A percentile compares a stretch with the other conserved stretches of the same genome.
phyloP scores from a whole-genome alignment of 2,888 invertebrate genomes.

The Ennomos erosarius region DNA sequence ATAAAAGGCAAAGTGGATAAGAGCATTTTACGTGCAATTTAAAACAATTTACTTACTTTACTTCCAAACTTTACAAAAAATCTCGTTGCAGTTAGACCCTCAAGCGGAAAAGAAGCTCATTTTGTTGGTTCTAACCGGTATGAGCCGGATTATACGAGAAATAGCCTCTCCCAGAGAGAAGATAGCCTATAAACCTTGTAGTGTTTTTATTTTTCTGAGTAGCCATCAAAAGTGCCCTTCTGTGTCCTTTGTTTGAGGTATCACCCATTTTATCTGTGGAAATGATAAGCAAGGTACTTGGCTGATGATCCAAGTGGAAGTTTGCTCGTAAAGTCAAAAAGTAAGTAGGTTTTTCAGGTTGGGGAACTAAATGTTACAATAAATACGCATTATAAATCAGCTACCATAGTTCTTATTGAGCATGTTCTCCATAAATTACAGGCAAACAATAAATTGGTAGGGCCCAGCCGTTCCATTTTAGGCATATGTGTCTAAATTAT shows the following conservation, averaged over 20 bases:
- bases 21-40: not conserved
- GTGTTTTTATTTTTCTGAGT: constrained; percentile 25
- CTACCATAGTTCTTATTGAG: not conserved
- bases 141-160: constrained; percentile 25
- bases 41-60: not conserved
- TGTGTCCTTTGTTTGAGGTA: constrained; percentile 8
- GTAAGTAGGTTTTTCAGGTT: too few relatives aligned
- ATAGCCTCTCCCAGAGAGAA: constrained; percentile 21
- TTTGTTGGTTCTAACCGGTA: constrained; percentile 18
- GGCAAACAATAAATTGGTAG: constrained; percentile 19
- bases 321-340: too few relatives aligned
- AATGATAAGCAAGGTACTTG: too few relatives aligned
- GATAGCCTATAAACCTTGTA: constrained; percentile 25
- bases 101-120: constrained; percentile 10
- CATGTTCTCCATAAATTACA: constrained; percentile 23
- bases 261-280: not conserved
- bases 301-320: too few relatives aligned
- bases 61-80: too few relatives aligned
- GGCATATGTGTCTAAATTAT: constrained; percentile 48
- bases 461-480: constrained; percentile 29
- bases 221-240: constrained; percentile 21
- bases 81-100: not conserved
- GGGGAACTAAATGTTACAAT: too few relatives aligned
- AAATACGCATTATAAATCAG: too few relatives aligned
- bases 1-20: too few relatives aligned